Conservation (phyloP, 2,113 vertebrate genomes). For the Azemiops feae region DNA sequence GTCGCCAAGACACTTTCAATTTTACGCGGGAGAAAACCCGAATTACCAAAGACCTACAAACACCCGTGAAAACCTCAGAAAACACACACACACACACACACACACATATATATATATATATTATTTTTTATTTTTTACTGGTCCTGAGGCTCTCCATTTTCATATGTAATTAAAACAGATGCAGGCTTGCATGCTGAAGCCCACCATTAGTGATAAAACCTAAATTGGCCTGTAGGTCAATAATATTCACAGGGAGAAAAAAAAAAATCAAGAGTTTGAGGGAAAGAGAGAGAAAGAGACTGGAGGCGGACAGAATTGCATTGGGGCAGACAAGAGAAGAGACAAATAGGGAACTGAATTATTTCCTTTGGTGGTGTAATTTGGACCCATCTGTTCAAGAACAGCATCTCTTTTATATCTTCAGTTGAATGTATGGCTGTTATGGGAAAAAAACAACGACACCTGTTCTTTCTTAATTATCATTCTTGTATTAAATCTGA, state of each 20-base stretch:
- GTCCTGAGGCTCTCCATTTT: background rate
- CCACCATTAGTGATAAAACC: constrained; percentile 7
- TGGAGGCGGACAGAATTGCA: background rate
- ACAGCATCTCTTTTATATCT: background rate
- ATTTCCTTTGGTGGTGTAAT: background rate
- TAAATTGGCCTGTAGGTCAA: background rate
- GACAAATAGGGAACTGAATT: background rate
- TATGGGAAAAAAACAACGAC: constrained; percentile 15
- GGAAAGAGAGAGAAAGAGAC: background rate
- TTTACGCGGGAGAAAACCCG: no score
- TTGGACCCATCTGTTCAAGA: background rate
- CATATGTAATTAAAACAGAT: background rate
- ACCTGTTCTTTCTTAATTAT: constrained; percentile 18
- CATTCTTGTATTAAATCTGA: background rate
- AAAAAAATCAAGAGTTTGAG: background rate
- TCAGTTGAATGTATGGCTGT: background rate
- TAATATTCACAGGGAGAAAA: background rate
- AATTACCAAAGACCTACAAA: no score
- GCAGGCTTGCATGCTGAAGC: background rate
- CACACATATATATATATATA: no score
- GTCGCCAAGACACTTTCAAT: no score
- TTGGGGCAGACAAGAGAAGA: background rate
- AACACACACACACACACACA: no score
- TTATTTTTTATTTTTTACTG: no score
- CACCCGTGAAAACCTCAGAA: no score